phyloP scores from a whole-genome alignment of 2,797 vertebrate species.

The Anabacerthia variegaticeps region DNA sequence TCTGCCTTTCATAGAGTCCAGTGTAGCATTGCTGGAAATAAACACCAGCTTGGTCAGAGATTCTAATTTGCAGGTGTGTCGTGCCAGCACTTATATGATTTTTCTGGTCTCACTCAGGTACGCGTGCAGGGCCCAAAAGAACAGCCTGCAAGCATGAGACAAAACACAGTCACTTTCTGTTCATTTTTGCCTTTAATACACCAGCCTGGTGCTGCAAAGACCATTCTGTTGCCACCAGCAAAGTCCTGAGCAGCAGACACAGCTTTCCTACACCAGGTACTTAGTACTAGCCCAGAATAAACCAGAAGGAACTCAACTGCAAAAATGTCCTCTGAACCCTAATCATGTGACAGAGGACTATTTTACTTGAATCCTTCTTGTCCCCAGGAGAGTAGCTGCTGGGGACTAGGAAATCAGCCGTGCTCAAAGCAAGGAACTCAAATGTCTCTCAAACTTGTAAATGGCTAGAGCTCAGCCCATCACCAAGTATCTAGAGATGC shows the following conservation, averaged over 20 bases:
- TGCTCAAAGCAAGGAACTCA: not conserved
- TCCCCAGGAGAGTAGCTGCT: not conserved
- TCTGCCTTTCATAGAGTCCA: not conserved
- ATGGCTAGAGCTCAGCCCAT: not conserved
- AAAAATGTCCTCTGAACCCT: not conserved
- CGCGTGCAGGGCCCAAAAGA: not conserved
- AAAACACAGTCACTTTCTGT: not conserved
- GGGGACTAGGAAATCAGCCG: not conserved
- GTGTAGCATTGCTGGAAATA: not conserved
- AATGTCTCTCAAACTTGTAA: not conserved
- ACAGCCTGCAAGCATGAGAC: not conserved
- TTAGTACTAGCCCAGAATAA: not conserved
- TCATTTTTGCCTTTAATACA: not conserved
- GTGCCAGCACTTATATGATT: not conserved
- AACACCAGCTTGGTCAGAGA: not conserved
- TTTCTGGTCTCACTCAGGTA: not conserved
- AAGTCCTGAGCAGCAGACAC: not conserved
- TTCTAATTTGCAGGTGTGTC: not conserved
- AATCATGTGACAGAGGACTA: not conserved
- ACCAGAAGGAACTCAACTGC: not conserved
- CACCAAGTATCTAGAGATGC: not conserved
- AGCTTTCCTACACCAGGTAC: not conserved
- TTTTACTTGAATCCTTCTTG: not conserved
- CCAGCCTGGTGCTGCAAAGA: not conserved
- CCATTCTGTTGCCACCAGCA: not conserved